These are phyloP conservation scores for Xanthorhoe spadicearia DNA, from an alignment of 2,888 invertebrate genomes.

Conservation along the genomic window DNA sequence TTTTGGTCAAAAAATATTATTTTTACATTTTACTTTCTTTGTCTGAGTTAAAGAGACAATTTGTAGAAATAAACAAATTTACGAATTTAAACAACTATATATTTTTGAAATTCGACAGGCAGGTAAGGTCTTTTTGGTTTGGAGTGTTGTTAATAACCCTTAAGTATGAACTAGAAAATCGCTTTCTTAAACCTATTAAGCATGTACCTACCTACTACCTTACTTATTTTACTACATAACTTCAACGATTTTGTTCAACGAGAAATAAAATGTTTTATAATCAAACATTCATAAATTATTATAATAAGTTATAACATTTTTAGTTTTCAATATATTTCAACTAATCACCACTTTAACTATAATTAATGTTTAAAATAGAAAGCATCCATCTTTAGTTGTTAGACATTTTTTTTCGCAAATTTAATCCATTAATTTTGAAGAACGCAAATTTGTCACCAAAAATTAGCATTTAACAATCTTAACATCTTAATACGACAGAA, in stretches of 20 bases:
- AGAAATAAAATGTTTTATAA: no score
- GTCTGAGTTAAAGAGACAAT: background rate
- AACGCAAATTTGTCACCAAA: constrained; percentile 25
- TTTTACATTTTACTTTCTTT: constrained; percentile 1
- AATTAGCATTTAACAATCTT: constrained; percentile 23
- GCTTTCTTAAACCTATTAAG: no score
- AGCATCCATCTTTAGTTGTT: background rate
- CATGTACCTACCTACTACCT: no score
- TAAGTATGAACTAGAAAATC: no score
- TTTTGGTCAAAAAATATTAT: background rate
- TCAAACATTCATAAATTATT: no score
- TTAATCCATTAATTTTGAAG: constrained; percentile 3
- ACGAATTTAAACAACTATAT: no score
- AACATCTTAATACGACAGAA: constrained; percentile 31
- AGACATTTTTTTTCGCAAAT: background rate
- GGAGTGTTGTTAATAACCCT: no score
- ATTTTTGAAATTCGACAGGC: no score
- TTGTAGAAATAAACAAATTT: background rate
- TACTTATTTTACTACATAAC: no score
- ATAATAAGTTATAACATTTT: background rate
- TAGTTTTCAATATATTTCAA: background rate
- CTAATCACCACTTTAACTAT: background rate
- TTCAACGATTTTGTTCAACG: no score
- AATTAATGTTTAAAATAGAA: background rate
- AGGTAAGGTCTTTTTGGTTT: no score